Evolutionary conservation across 2,888 invertebrate genomes (phyloP).

Genomic region (Diarsia rubi): DNA sequence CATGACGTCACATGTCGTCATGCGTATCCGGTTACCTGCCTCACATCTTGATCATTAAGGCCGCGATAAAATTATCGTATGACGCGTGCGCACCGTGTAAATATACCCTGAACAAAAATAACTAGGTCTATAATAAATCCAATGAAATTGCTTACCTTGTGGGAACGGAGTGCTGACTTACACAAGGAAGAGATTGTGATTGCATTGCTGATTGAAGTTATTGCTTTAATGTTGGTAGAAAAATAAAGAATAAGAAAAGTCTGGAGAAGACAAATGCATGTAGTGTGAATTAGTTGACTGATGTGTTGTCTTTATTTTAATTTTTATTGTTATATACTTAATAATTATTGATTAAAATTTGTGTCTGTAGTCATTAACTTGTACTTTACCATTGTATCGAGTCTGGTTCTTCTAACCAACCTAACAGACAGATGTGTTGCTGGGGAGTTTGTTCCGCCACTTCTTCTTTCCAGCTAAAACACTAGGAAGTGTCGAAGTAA

Average conservation of each 20-base stretch:
- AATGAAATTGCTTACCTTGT: constrained; percentile 71
- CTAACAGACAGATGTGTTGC: no score
- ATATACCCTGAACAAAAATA: constrained; percentile 81
- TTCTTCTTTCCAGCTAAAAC: no score
- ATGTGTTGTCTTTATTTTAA: no score
- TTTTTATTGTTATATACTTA: no score
- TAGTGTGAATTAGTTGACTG: no score
- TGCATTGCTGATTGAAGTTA: not conserved
- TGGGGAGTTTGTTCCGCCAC: no score
- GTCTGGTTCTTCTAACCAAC: no score
- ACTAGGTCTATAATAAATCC: constrained; percentile 74
- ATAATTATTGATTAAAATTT: no score
- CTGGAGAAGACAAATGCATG: not conserved
- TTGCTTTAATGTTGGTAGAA: not conserved
- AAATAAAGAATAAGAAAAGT: not conserved
- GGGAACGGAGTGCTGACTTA: constrained; percentile 47
- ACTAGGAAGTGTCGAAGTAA: no score
- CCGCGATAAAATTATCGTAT: constrained; percentile 89
- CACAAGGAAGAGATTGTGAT: constrained; percentile 41
- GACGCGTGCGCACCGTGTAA: constrained; percentile 82
- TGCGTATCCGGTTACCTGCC: constrained; percentile 87
- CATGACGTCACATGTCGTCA: constrained; percentile 81
- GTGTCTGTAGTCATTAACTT: no score
- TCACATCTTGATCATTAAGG: constrained; percentile 86
- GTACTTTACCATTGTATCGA: no score